These are phyloP conservation scores for Prochilodus magdalenae DNA, from an alignment of 2,113 vertebrate species.

Conservation along the genomic window DNA sequence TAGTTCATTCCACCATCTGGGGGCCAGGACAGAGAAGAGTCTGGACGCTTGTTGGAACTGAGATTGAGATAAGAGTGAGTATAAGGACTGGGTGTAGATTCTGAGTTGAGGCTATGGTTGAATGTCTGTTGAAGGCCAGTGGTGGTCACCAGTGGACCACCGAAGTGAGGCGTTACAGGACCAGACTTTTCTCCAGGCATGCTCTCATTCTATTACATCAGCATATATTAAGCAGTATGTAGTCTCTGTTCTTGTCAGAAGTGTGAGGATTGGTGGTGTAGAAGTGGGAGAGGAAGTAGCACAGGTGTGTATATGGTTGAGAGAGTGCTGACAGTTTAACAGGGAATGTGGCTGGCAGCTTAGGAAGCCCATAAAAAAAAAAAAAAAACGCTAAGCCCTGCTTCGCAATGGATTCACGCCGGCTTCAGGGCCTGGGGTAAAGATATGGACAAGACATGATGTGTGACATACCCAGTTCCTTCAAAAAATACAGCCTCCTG, in stretches of 20 bases:
- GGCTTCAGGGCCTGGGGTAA: neutral
- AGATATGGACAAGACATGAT: neutral
- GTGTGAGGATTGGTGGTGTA: neutral
- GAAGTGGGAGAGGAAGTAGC: conserved; percentile 41
- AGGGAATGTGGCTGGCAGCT: conserved; percentile 59
- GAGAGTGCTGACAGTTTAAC: conserved; percentile 71
- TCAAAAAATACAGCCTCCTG: neutral
- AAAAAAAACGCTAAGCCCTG: neutral
- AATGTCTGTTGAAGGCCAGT: too few species aligned
- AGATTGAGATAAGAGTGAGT: too few species aligned
- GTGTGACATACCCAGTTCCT: neutral
- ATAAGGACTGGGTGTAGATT: too few species aligned
- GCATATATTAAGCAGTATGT: neutral
- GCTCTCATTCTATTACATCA: too few species aligned
- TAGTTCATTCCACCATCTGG: too few species aligned
- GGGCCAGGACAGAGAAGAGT: too few species aligned
- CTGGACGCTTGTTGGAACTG: too few species aligned
- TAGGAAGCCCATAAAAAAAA: conserved; percentile 66
- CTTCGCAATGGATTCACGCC: conserved; percentile 1
- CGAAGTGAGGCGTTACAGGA: too few species aligned
- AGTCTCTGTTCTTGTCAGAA: neutral
- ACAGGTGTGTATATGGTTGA: conserved; percentile 47
- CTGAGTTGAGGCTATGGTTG: too few species aligned
- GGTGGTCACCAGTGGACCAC: too few species aligned
- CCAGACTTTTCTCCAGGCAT: too few species aligned